phyloP scores from a whole-genome alignment of 1,140 invertebrate genomes.

The Apis laboriosa region DNA sequence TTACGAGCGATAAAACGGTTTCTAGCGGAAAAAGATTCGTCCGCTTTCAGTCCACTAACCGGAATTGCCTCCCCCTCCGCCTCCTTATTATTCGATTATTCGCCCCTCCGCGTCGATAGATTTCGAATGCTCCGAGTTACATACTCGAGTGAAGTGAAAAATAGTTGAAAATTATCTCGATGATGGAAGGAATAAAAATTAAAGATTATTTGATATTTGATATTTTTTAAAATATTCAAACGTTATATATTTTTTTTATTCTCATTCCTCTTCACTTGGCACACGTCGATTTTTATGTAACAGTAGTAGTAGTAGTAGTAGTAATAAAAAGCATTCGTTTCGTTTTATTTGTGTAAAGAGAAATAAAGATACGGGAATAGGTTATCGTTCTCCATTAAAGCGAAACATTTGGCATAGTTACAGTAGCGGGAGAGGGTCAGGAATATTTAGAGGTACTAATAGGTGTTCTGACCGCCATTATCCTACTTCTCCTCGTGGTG shows the following conservation, averaged over 20 bases:
- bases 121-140: conserved; percentile 10
- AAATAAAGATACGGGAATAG: neutral
- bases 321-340: neutral
- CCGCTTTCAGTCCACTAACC: neutral
- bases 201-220: neutral
- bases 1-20: conserved; percentile 42
- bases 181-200: neutral
- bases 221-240: neutral
- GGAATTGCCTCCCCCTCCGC: neutral
- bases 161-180: neutral
- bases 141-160: too few species aligned
- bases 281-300: neutral
- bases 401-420: conserved; percentile 77
- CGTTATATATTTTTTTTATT: neutral
- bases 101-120: neutral
- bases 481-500: conserved; percentile 85
- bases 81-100: neutral
- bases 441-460: conserved; percentile 87
- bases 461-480: conserved; percentile 87
- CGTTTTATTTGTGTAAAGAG: neutral
- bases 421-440: conserved; percentile 83
- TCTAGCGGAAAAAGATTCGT: neutral
- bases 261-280: neutral
- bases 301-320: too few species aligned
- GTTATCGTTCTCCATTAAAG: conserved; percentile 39